Evolutionary conservation across 2,113 vertebrate species (phyloP).

Genomic region (Apteryx owenii): DNA sequence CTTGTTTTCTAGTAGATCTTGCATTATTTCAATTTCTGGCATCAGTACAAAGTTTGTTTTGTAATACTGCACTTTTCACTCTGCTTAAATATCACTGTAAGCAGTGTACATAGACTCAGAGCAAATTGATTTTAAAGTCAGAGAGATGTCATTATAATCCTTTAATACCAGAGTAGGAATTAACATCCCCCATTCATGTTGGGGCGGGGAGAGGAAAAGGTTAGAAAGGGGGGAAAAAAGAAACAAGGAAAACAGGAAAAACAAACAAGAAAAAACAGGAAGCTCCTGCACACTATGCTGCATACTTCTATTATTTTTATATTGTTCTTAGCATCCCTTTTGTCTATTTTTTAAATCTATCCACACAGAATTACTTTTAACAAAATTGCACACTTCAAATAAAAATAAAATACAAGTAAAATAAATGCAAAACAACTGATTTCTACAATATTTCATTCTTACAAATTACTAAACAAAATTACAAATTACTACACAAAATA

Average conservation of each 20-base stretch:
- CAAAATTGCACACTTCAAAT: neutral
- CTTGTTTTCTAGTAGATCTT: neutral
- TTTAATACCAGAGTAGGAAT: neutral
- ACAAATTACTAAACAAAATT: neutral
- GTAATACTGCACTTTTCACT: neutral
- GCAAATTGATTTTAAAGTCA: neutral
- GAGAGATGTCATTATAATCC: neutral
- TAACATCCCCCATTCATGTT: neutral
- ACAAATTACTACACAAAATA: neutral
- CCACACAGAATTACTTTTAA: neutral
- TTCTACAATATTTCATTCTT: neutral
- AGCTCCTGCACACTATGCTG: accelerated
- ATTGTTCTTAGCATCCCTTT: accelerated
- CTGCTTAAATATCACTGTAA: neutral
- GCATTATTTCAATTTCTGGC: neutral
- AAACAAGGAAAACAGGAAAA: neutral
- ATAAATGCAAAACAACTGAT: neutral
- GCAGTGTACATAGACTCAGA: neutral
- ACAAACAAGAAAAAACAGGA: neutral
- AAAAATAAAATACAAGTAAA: neutral
- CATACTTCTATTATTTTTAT: neutral
- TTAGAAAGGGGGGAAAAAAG: too few relatives aligned
- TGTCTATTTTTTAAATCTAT: neutral
- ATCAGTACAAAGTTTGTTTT: neutral
- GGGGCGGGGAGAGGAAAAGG: neutral